Conservation (phyloP, 2,113 vertebrate genomes). For the Eublepharis macularius region DNA sequence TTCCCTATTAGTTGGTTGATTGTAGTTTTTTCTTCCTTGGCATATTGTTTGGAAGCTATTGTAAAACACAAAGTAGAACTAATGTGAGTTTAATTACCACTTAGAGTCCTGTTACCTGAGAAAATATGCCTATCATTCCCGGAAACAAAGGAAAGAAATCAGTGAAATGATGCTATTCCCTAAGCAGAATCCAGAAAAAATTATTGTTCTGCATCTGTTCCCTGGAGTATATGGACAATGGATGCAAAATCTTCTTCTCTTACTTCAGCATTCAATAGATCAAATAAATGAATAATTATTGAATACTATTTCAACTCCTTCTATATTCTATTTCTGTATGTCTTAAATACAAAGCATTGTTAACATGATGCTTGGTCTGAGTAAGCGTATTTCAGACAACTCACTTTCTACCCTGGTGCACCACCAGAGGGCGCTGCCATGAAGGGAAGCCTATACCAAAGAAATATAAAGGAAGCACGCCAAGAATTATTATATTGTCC, state of each 20-base stretch:
- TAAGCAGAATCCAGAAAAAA: background rate
- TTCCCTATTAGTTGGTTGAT: background rate
- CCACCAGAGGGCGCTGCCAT: too few relatives aligned
- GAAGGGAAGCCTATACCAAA: too few relatives aligned
- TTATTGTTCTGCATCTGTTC: background rate
- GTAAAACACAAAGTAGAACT: slow-evolving; percentile 31
- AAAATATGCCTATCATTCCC: background rate
- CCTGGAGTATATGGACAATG: background rate
- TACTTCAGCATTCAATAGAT: background rate
- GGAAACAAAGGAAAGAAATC: background rate
- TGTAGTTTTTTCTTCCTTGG: background rate
- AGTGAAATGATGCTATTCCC: background rate
- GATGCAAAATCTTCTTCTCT: background rate
- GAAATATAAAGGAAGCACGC: too few relatives aligned
- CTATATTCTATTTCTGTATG: background rate
- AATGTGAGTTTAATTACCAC: slow-evolving; percentile 26
- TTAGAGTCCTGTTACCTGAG: background rate
- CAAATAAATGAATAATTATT: background rate
- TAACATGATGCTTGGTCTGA: too few relatives aligned
- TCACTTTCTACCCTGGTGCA: too few relatives aligned
- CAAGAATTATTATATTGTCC: too few relatives aligned
- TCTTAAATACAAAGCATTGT: background rate
- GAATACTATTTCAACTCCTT: background rate
- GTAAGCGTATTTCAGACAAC: too few relatives aligned
- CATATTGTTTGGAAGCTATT: slow-evolving; percentile 13